Percentiles rank a stretch among this genome's conserved stretches.
These are phyloP conservation scores for Acestrorhynchus altus DNA, from an alignment of 2,797 vertebrate species.

Conservation along the genomic window DNA sequence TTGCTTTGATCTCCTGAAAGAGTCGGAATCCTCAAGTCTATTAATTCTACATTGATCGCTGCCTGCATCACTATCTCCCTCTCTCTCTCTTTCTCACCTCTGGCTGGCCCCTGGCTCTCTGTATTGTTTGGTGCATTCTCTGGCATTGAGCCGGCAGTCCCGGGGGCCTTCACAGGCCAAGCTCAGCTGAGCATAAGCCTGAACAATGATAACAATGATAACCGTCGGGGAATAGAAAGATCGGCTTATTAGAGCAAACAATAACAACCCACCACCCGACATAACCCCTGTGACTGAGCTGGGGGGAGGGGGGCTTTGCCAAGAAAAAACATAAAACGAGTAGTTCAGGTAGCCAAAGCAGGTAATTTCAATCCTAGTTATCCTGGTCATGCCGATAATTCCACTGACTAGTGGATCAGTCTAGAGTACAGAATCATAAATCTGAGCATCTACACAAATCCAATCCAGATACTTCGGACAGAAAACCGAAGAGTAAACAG, in stretches of 20 bases:
- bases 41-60: slow-evolving; percentile 15
- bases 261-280: slow-evolving; percentile 20
- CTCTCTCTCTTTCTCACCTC: slow-evolving; percentile 13
- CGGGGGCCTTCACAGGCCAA: slow-evolving; percentile 52
- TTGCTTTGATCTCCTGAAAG: slow-evolving; percentile 8
- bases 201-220: slow-evolving; percentile 54
- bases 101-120: slow-evolving; percentile 62
- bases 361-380: slow-evolving; percentile 6
- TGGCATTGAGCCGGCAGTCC: slow-evolving; percentile 51
- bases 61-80: slow-evolving; percentile 17
- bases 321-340: not conserved
- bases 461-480: slow-evolving; percentile 33
- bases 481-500: slow-evolving; percentile 7
- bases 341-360: not conserved
- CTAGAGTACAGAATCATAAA: slow-evolving; percentile 23
- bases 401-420: slow-evolving; percentile 1
- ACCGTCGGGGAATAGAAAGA: slow-evolving; percentile 46
- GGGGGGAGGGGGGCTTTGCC: not conserved
- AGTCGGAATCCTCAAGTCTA: slow-evolving; percentile 6
- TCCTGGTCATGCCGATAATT: slow-evolving; percentile 2
- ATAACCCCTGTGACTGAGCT: slow-evolving; percentile 25
- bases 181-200: slow-evolving; percentile 52
- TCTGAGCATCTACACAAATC: slow-evolving; percentile 38
- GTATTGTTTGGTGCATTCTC: slow-evolving; percentile 58
- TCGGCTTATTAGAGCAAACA: slow-evolving; percentile 35